These are phyloP conservation scores for Alethe castanea DNA, from an alignment of 2,113 vertebrate genomes.

Conservation along the genomic window DNA sequence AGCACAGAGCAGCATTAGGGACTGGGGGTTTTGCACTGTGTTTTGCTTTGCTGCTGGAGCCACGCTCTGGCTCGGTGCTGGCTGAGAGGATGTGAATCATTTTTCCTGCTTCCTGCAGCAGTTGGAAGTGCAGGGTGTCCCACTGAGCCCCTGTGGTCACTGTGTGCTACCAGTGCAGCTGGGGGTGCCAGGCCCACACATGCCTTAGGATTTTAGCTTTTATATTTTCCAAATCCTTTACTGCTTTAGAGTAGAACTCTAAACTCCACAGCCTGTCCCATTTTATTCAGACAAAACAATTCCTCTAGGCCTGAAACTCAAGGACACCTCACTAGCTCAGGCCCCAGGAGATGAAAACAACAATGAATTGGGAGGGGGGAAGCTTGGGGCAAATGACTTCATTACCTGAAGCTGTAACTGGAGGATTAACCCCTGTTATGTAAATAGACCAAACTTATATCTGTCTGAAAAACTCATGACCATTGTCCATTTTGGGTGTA, in stretches of 20 bases:
- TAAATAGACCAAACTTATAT: neutral
- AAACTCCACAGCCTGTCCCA: neutral
- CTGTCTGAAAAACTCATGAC: neutral
- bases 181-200: neutral
- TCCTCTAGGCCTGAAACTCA: neutral
- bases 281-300: neutral
- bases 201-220: neutral
- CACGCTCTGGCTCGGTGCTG: accelerated
- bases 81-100: constrained; percentile 9
- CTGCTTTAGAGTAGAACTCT: neutral
- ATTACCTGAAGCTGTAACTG: neutral
- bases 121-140: neutral
- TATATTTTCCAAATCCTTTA: neutral
- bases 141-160: accelerated
- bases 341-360: neutral
- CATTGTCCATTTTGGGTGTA: neutral
- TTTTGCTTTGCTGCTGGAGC: neutral
- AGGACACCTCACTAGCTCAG: neutral
- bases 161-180: accelerated
- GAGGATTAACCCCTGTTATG: neutral
- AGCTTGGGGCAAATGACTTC: neutral
- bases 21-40: accelerated
- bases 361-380: neutral
- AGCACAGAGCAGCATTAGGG: neutral
- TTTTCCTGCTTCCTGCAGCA: constrained; percentile 37